These are phyloP conservation scores for Turritopsis dohrnii DNA, from an alignment of 30 jellyfish, hydroid and myxozoan species.

Conservation along the genomic window DNA sequence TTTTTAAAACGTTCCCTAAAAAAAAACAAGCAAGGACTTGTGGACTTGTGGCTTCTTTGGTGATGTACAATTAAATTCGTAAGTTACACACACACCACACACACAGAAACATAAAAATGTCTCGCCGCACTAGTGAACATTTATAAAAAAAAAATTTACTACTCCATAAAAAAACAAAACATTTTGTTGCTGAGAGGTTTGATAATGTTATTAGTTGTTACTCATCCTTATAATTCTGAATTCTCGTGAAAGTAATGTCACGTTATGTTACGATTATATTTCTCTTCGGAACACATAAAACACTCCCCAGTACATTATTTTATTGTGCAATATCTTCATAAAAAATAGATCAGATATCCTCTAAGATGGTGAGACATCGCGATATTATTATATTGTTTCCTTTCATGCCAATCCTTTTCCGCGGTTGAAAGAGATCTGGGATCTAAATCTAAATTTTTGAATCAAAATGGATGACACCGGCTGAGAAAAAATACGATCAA, in stretches of 20 bases:
- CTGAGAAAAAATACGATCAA: constrained; percentile 13
- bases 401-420: background rate
- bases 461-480: constrained; percentile 19
- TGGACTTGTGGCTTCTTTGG: no score
- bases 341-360: background rate
- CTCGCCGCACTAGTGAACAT: no score
- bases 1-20: no score
- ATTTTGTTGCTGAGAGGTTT: no score
- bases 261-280: background rate
- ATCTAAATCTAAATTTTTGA: background rate
- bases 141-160: no score
- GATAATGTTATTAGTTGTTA: background rate
- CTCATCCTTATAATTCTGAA: background rate
- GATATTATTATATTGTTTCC: background rate
- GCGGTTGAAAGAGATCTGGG: constrained; percentile 5
- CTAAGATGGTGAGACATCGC: background rate
- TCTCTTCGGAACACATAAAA: background rate
- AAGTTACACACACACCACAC: no score
- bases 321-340: background rate
- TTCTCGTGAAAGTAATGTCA: background rate
- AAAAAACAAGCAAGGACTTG: no score
- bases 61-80: no score
- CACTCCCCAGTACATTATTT: background rate
- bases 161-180: no score
- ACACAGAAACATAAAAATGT: no score